phyloP scores from a whole-genome alignment of 2,113 vertebrate genomes.

The Tichodroma muraria region DNA sequence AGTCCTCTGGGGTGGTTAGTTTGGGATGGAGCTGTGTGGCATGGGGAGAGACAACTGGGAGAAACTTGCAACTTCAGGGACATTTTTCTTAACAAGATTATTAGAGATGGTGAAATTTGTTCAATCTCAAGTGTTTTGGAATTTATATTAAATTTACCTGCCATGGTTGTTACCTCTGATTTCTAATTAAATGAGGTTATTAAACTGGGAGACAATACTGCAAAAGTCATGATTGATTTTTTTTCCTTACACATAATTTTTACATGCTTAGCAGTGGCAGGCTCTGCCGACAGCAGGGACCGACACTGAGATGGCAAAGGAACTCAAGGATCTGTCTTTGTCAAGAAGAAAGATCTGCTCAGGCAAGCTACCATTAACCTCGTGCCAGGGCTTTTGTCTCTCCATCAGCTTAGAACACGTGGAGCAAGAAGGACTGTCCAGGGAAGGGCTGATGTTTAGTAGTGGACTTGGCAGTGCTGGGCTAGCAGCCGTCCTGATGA shows the following conservation, averaged over 20 bases:
- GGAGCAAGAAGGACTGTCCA: neutral
- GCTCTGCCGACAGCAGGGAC: neutral
- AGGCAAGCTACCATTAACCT: neutral
- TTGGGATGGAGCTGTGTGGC: neutral
- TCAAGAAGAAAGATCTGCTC: neutral
- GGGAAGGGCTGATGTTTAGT: neutral
- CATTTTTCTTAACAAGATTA: neutral
- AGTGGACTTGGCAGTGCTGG: neutral
- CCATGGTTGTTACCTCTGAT: neutral
- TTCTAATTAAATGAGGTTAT: conserved; percentile 27
- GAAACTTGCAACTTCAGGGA: neutral
- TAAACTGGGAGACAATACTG: neutral
- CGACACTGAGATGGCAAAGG: accelerated
- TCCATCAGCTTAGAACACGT: accelerated
- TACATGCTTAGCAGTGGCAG: neutral
- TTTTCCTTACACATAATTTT: neutral
- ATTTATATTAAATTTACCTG: neutral
- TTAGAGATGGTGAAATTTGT: neutral
- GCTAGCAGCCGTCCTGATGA: neutral
- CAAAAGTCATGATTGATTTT: neutral
- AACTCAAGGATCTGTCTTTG: neutral
- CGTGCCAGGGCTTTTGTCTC: neutral
- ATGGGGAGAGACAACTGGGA: neutral
- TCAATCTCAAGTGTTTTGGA: neutral
- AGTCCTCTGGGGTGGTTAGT: too few species aligned